Evolutionary conservation across 2,113 vertebrate genomes (phyloP).

Genomic region (Ranitomeya imitator): DNA sequence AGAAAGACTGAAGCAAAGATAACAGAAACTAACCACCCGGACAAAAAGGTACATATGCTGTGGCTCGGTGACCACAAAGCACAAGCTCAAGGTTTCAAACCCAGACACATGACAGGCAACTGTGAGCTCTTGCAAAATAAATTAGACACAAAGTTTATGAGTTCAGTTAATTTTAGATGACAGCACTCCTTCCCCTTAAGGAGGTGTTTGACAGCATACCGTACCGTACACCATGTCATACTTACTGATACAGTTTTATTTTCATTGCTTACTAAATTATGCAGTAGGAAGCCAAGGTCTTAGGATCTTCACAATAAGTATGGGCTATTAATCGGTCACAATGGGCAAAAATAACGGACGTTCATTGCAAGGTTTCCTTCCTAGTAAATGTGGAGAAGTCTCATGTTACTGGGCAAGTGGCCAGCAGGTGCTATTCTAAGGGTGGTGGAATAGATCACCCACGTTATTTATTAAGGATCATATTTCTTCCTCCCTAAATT

Average conservation of each 20-base stretch:
- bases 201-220: too few relatives aligned
- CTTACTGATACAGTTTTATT: background rate
- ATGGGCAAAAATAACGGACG: background rate
- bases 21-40: too few relatives aligned
- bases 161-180: too few relatives aligned
- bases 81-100: too few relatives aligned
- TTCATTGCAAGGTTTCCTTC: background rate
- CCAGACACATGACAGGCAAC: too few relatives aligned
- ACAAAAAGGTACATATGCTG: too few relatives aligned
- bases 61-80: too few relatives aligned
- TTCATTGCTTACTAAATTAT: background rate
- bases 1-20: too few relatives aligned
- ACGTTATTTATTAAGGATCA: conserved; percentile 10
- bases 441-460: background rate
- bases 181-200: too few relatives aligned
- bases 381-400: background rate
- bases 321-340: background rate
- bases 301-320: background rate
- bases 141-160: too few relatives aligned
- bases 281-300: background rate
- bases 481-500: background rate
- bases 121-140: too few relatives aligned
- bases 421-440: conserved; percentile 30
- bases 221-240: background rate
- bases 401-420: conserved; percentile 17